Evolutionary conservation across 37 sponge, comb jelly and placozoan species (phyloP).

Genomic region (Diacarnus erythraeanus): DNA sequence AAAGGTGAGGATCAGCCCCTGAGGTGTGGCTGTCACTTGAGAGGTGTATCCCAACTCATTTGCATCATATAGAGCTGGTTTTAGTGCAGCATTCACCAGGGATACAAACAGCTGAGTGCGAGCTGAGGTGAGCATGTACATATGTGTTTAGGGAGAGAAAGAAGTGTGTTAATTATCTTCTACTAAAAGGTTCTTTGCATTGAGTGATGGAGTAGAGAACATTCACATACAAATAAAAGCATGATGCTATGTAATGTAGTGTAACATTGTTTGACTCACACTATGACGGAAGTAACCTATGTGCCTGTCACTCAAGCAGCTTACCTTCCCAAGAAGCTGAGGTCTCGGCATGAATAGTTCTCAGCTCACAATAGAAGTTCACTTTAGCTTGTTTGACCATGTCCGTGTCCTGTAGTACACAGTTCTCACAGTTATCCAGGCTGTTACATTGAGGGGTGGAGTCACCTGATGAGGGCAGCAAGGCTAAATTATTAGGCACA

Average conservation of each 20-base stretch:
- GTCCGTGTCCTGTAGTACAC: slow-evolving; percentile 65
- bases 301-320: neutral
- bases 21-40: slow-evolving; percentile 8
- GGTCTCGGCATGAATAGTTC: neutral
- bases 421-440: neutral
- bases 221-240: too few relatives aligned
- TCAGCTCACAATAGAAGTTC: slow-evolving; percentile 46
- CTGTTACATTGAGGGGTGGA: neutral
- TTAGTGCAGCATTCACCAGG: slow-evolving; percentile 6
- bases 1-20: slow-evolving; percentile 52
- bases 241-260: too few relatives aligned
- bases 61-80: slow-evolving; percentile 34
- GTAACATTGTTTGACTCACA: too few relatives aligned
- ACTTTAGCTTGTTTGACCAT: slow-evolving; percentile 50
- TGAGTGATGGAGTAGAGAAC: too few relatives aligned
- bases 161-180: too few relatives aligned
- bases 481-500: slow-evolving; percentile 5
- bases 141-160: too few relatives aligned
- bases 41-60: slow-evolving; percentile 32
- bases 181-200: too few relatives aligned
- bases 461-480: neutral
- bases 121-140: too few relatives aligned
- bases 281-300: too few relatives aligned
- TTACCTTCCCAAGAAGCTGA: slow-evolving; percentile 42
- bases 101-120: neutral